phyloP scores from a whole-genome alignment of 2,888 invertebrate genomes.

The Rhaphigaster nebulosa region DNA sequence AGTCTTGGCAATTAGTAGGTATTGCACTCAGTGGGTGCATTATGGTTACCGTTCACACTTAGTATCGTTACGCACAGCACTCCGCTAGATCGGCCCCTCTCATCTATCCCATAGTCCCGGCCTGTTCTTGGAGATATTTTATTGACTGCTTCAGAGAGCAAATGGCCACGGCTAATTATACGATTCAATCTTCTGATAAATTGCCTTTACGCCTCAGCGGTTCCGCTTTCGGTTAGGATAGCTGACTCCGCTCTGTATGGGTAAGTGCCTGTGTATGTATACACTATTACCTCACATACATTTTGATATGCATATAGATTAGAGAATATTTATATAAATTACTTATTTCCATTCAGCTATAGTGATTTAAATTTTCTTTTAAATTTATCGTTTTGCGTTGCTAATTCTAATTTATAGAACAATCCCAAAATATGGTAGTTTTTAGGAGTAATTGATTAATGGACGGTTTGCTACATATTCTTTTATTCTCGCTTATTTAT shows the following conservation, averaged over 20 bases:
- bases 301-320: slow-evolving; percentile 6
- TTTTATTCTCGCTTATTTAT: too few relatives aligned
- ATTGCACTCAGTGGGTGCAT: background rate
- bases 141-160: slow-evolving; percentile 20
- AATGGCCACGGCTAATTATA: slow-evolving; percentile 46
- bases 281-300: slow-evolving; percentile 4
- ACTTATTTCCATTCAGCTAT: background rate
- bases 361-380: background rate
- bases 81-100: slow-evolving; percentile 13
- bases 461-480: too few relatives aligned
- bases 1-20: background rate
- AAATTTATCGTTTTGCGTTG: too few relatives aligned
- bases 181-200: slow-evolving; percentile 49
- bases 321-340: background rate
- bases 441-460: too few relatives aligned
- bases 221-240: slow-evolving; percentile 2
- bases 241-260: background rate
- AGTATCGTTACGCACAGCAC: background rate
- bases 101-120: background rate
- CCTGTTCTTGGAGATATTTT: slow-evolving; percentile 28
- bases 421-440: too few relatives aligned
- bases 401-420: too few relatives aligned
- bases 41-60: slow-evolving; percentile 10
- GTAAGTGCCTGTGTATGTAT: background rate
- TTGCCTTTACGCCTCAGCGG: slow-evolving; percentile 23